Percentiles rank a stretch among this genome's conserved stretches.
phyloP scores from a whole-genome alignment of 2,113 vertebrate species.

The Pithys albifrons region DNA sequence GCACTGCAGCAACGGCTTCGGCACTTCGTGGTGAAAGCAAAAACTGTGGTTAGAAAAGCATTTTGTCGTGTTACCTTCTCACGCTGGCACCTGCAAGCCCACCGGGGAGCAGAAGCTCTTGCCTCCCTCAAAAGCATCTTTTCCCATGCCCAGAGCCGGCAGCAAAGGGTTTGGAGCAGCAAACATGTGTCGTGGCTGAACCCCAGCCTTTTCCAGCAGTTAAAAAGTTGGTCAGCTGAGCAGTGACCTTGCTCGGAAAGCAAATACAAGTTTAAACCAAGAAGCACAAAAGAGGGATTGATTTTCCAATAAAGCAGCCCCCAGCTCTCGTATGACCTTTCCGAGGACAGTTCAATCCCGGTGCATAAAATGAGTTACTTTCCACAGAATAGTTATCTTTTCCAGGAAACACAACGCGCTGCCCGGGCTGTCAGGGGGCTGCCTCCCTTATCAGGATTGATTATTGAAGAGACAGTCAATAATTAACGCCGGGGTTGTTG shows the following conservation, averaged over 20 bases:
- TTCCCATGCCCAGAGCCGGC: background rate
- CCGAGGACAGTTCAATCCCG: background rate
- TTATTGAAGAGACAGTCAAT: background rate
- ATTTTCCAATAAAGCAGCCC: background rate
- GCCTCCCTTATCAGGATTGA: background rate
- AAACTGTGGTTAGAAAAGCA: slow-evolving; percentile 6
- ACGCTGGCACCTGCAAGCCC: background rate
- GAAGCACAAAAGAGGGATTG: slow-evolving; percentile 21
- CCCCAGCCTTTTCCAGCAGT: slow-evolving; percentile 38
- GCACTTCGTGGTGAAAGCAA: background rate
- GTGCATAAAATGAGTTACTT: background rate
- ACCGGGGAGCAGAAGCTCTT: background rate
- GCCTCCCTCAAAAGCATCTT: background rate
- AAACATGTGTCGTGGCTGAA: background rate
- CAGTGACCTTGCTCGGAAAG: slow-evolving; percentile 75
- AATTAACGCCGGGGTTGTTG: background rate
- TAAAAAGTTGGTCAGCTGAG: slow-evolving; percentile 70
- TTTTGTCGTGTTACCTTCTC: background rate
- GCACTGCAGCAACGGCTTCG: slow-evolving; percentile 70
- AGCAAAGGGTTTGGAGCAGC: background rate
- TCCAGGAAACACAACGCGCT: background rate
- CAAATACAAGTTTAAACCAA: slow-evolving; percentile 62
- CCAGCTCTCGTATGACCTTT: background rate
- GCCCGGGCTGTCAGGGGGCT: background rate
- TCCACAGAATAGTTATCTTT: background rate